Conservation (phyloP, 1,140 invertebrate species). For the Drosophila lowei region DNA sequence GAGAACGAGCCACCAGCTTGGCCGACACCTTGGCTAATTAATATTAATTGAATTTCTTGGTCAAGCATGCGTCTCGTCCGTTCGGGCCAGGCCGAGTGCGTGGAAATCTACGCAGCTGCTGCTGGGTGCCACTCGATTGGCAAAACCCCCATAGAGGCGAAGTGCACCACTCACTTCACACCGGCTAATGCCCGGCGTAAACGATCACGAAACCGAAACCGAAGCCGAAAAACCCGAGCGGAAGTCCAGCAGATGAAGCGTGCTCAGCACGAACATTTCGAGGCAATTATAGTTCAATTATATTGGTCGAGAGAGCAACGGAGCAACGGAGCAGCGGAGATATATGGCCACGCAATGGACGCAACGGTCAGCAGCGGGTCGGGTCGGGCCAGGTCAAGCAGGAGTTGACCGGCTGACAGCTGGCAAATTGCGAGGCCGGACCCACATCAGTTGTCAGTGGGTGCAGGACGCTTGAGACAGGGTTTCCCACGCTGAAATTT, state of each 20-base stretch:
- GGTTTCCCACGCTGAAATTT: conserved; percentile 32
- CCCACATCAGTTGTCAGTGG: conserved; percentile 67
- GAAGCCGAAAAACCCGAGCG: conserved; percentile 45
- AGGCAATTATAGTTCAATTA: conserved; percentile 79
- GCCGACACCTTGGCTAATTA: conserved; percentile 78
- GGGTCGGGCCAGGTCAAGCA: conserved; percentile 34
- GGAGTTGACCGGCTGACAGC: conserved; percentile 61
- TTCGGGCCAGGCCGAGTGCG: conserved; percentile 24
- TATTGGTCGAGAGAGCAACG: conserved; percentile 42
- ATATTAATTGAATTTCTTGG: conserved; percentile 78
- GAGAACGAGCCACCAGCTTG: conserved; percentile 49
- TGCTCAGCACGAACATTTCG: conserved; percentile 50
- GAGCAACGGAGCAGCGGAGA: neutral
- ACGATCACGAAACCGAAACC: conserved; percentile 44
- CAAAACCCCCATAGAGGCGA: conserved; percentile 16
- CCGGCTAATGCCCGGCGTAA: conserved; percentile 54
- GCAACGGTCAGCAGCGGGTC: conserved; percentile 34
- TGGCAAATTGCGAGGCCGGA: conserved; percentile 60
- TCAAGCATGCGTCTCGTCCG: conserved; percentile 26
- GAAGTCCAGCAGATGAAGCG: conserved; percentile 64
- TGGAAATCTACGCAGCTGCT: conserved; percentile 71
- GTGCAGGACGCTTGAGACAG: conserved; percentile 15
- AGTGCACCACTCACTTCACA: conserved; percentile 56
- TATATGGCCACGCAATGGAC: conserved; percentile 26
- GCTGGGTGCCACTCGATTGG: conserved; percentile 54